Base-by-base conservation (phyloP, 2,113 vertebrate genomes). In the Laticauda laticaudata region DNA sequence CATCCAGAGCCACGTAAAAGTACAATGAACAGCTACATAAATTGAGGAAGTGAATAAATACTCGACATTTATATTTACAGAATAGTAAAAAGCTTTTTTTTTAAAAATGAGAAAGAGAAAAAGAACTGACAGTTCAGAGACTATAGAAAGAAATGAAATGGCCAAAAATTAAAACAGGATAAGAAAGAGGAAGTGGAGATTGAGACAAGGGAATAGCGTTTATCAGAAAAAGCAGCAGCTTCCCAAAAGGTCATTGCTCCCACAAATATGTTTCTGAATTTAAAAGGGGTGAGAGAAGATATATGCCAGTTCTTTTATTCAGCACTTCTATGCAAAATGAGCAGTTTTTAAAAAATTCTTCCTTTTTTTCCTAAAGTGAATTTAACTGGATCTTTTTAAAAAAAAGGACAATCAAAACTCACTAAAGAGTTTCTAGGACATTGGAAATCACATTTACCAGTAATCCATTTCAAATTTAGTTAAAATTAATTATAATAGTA, bases 401-500 rank as follows among this genome's bases (percentile, higher is more conserved):
- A 48, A 48, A 88, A 88, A n/a, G 34, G 34, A 23, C 9, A 20
- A 43, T 86, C 48, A n/a, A 92, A 87, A 92, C 39, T 51, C 86
- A 92, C 20, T 26, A 59, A 88, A 69, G 45, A 23, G 34, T 53
- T 53, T 91, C 51, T 54, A 54, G 43, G 45, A 92, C 88, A 61
- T 55, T 34, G 6, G 26, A 61, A 87, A 43, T 61, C 20, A 34
- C 59, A 59, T 43, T 51, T 91, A 53, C 11, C 2, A 0, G 51
- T 53, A 61, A 87, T n/a, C 85, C 26, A 51, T 29, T 61, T 48
- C 64, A 86, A 92, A 87, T 87, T 20, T 26, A 88, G n/a, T 53
- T 75, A 69, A 69, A 88, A 75, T 92, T 92, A 87, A 88, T 88
- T 92, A 92, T 21, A 29, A 24, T 6, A 7, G 59, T n/a, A 64